Base-by-base conservation (phyloP, 2,797 vertebrate genomes). In the Rhinogobio ventralis region DNA sequence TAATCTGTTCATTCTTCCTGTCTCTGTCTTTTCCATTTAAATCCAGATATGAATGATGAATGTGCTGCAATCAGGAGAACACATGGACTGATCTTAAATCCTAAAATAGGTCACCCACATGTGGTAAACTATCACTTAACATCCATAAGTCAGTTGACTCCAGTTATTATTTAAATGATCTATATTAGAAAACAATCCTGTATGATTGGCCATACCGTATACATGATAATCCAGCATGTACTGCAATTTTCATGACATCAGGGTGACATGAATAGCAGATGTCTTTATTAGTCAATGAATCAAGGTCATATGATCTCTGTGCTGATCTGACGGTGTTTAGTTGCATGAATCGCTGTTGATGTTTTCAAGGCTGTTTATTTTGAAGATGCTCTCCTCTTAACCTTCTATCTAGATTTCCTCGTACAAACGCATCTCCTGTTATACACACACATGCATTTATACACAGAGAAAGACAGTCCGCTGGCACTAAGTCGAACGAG, bases 251-350 rank as follows among this genome's bases (percentile, higher is more conserved):
- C 76, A 66, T 74, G 23, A 69, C 49, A 69, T 20, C 7, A 74
- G 13, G 28, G 45, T 67, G 82, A 39, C 78, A 82, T 62, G 60
- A 74, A 81, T 64, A 53, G 60, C 20, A 77, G 42, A 62, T 49
- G 60, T 82, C 55, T 74, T 55, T 72, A 84, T 75, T 76, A 66
- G 69, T 46, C 39, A 49, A 74, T 79, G 81, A 85, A 88, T 84
- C 82, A 89, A 89, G 88, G 85, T 89, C 86, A 89, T 67, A 51
- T 67, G 79, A 77, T 68, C 45, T 36, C 49, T 57, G 30, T 15
- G 23, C n/a, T n/a, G 79, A 83, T 51, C 71, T 62, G n/a, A 76
- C 1, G 2, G 57, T 39, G 68, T 49, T 75, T 30, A 74, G 78
- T 20, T 49, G 71, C 67, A 57, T 30, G 20, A 7, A 42, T n/a